These are phyloP conservation scores for Harlomillsia oculata DNA, from an alignment of 1,140 invertebrate genomes.

Conservation along the genomic window DNA sequence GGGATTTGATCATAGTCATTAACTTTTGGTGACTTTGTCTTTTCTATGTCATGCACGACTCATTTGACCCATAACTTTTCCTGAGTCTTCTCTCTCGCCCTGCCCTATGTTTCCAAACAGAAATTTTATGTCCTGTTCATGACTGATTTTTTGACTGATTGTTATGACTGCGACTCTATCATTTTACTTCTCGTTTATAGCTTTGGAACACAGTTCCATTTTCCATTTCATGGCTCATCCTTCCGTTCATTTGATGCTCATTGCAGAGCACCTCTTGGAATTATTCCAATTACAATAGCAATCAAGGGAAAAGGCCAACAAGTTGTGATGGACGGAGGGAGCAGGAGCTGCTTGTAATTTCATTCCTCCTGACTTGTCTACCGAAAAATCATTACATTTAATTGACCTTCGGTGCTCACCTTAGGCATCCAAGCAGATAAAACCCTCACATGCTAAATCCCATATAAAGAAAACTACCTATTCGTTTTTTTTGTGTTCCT, in stretches of 20 bases:
- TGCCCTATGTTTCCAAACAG: no score
- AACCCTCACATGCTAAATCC: not conserved
- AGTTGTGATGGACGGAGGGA: constrained; percentile 5
- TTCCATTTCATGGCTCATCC: not conserved
- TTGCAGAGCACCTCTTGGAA: not conserved
- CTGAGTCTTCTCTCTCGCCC: no score
- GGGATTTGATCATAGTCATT: constrained; percentile 1
- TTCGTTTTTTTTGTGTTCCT: constrained; percentile 1
- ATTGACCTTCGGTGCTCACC: constrained; percentile 11
- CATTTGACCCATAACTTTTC: no score
- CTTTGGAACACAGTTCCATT: not conserved
- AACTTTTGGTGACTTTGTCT: constrained; percentile 2
- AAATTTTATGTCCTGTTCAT: no score
- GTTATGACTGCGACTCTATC: not conserved
- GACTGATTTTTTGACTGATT: no score
- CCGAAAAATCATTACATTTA: constrained; percentile 8
- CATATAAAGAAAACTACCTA: not conserved
- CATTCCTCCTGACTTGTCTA: not conserved
- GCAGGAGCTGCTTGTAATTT: constrained; percentile 3
- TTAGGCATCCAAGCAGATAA: constrained; percentile 4
- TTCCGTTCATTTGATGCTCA: not conserved
- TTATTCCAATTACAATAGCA: not conserved
- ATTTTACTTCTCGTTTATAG: not conserved
- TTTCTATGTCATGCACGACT: no score
- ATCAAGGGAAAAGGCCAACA: not conserved